Conservation (phyloP, 2,888 invertebrate species). For the Ametastegia equiseti region DNA sequence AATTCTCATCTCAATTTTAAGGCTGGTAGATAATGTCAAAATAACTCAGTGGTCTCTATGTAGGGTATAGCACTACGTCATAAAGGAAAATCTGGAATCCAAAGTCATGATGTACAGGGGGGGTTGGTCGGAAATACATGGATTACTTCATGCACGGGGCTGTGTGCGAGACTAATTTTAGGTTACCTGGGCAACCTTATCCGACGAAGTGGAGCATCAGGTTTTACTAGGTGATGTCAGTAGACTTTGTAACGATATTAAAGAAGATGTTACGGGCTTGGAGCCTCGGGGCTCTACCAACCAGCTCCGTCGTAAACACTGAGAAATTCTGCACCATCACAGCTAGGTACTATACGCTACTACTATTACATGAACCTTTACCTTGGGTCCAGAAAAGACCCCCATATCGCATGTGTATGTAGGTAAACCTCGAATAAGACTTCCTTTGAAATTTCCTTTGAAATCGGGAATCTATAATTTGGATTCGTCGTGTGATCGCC, state of each 20-base stretch:
- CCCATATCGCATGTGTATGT: too few species aligned
- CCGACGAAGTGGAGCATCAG: slow-evolving; percentile 16
- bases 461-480: slow-evolving; percentile 36
- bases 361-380: neutral
- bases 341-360: neutral
- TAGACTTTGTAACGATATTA: slow-evolving; percentile 32
- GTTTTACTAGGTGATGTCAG: slow-evolving; percentile 19
- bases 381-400: neutral
- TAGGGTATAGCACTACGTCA: too few species aligned
- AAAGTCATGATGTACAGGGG: neutral
- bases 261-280: slow-evolving; percentile 26
- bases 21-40: too few species aligned
- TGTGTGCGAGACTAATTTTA: slow-evolving; percentile 11
- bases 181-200: slow-evolving; percentile 6
- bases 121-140: neutral
- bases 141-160: neutral
- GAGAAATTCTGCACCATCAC: slow-evolving; percentile 31
- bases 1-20: too few species aligned
- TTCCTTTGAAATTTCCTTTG: slow-evolving; percentile 7
- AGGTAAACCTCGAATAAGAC: slow-evolving; percentile 3
- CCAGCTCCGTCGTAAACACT: slow-evolving; percentile 5
- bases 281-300: neutral
- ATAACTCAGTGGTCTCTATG: too few species aligned
- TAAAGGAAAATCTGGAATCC: neutral
- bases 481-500: slow-evolving; percentile 19